Base-by-base conservation (phyloP, 1,140 invertebrate species). In the Oryctes rhinoceros region DNA sequence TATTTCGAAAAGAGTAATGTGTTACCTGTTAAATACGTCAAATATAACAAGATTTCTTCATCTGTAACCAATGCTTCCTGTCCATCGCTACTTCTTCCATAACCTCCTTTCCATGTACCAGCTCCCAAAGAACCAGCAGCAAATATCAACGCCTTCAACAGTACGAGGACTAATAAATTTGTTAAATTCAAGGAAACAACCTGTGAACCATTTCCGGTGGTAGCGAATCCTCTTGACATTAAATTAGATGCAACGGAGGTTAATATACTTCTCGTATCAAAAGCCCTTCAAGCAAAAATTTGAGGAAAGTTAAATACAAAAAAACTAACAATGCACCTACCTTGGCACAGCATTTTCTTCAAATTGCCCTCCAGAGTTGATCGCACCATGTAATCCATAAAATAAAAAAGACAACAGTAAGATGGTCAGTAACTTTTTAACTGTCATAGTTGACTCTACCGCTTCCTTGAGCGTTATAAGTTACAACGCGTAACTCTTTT, bases 171-270 rank as follows among this genome's bases (percentile, higher is more conserved):
- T 44, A 96, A 87, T 80, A 96, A 87, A 86, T 96, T 96, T 0
- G 94, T 95, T 35, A 96, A 86, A 87, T 96, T 96, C 24, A 96
- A 86, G 82, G 95, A 96, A 7, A 96, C 89, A 0, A 96, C 93
- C 92, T 95, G 87, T 4, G 85, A 86, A 62, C 81, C 82, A 10
- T 76, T 82, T 59, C 53, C 53, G 13, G n/a, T 71, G 11, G 80
- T 77, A 53, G 83, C 85, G 39, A 83, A 84, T 59, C 86, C 78
- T 18, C 81, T 79, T 2, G 85, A 84, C 84, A 87, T 85, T 47
- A 87, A 83, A 79, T 84, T 86, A 7, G 81, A 76, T 0, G 86
- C 86, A 44, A 87, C 47, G 4, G 86, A 84, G n/a, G 82, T 83
- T 13, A 87, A 67, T 15, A 87, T 78, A 53, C 80, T 78, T 83